Percentiles rank a stretch among this genome's conserved stretches.
Conservation (phyloP, 2,113 vertebrate species). For the Gavia stellata region DNA sequence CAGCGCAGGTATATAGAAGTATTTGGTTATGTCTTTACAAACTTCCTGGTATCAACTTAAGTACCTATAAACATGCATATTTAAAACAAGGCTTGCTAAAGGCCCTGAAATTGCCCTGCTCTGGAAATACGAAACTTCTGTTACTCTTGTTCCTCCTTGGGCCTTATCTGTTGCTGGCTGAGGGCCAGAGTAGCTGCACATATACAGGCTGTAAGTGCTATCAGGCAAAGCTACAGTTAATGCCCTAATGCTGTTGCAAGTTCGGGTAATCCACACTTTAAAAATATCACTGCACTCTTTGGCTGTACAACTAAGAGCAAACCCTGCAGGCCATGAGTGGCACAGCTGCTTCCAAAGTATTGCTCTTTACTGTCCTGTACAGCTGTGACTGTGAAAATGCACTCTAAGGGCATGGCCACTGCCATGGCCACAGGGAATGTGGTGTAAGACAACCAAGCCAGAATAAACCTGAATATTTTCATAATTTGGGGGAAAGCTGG, state of each 20-base stretch:
- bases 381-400: not conserved
- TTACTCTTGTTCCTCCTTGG: not conserved
- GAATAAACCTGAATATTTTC: not conserved
- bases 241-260: not conserved
- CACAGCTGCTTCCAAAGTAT: not conserved
- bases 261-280: not conserved
- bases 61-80: not conserved
- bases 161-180: not conserved
- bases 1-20: not conserved
- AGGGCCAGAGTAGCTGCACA: not conserved
- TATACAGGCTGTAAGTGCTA: not conserved
- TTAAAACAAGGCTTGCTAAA: not conserved
- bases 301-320: not conserved
- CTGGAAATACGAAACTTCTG: not conserved
- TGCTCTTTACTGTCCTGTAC: not conserved
- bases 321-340: not conserved
- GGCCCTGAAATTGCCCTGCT: not conserved
- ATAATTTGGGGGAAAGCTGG: not conserved
- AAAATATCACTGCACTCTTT: not conserved
- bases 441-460: fast-evolving
- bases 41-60: not conserved
- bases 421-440: not conserved
- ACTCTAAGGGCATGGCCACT: not conserved
- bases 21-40: not conserved
- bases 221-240: not conserved